Evolutionary conservation across 2,888 invertebrate genomes (phyloP).

Genomic region (Drosophila tripunctata): DNA sequence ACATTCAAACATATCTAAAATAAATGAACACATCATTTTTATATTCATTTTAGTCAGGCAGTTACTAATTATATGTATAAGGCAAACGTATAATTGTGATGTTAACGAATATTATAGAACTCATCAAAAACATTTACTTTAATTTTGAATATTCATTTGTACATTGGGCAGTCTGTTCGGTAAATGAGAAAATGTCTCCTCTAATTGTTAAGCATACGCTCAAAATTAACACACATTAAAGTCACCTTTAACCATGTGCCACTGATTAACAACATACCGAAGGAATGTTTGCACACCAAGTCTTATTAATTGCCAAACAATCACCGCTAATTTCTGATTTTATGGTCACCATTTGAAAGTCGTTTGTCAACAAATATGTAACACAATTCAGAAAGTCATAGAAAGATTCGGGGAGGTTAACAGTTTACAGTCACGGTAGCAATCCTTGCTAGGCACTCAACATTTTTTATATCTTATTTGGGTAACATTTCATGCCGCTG

Average conservation of each 20-base stretch:
- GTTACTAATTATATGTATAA: background rate
- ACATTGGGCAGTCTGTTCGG: too few relatives aligned
- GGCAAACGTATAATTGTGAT: too few relatives aligned
- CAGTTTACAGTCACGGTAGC: slow-evolving; percentile 54
- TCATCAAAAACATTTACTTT: too few relatives aligned
- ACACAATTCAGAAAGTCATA: slow-evolving; percentile 58
- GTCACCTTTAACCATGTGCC: too few relatives aligned
- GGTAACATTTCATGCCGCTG: slow-evolving; percentile 75
- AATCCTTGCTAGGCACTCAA: slow-evolving; percentile 71
- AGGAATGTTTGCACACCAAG: slow-evolving; percentile 37
- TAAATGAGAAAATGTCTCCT: too few relatives aligned
- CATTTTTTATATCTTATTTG: slow-evolving; percentile 77
- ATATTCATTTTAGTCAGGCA: background rate
- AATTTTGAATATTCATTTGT: background rate
- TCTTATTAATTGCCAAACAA: slow-evolving; percentile 76
- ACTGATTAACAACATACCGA: slow-evolving; percentile 1
- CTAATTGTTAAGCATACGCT: background rate
- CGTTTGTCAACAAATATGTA: slow-evolving; percentile 77
- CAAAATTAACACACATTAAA: background rate
- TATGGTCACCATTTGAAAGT: slow-evolving; percentile 70
- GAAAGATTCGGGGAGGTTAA: slow-evolving; percentile 25
- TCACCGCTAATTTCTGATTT: slow-evolving; percentile 73
- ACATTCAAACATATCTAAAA: slow-evolving; percentile 85
- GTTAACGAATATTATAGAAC: too few relatives aligned
- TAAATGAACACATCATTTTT: background rate